Percentiles rank a stretch among this genome's conserved stretches.
These are phyloP conservation scores for Acheta domesticus DNA, from an alignment of 2,888 invertebrate genomes.

Conservation along the genomic window DNA sequence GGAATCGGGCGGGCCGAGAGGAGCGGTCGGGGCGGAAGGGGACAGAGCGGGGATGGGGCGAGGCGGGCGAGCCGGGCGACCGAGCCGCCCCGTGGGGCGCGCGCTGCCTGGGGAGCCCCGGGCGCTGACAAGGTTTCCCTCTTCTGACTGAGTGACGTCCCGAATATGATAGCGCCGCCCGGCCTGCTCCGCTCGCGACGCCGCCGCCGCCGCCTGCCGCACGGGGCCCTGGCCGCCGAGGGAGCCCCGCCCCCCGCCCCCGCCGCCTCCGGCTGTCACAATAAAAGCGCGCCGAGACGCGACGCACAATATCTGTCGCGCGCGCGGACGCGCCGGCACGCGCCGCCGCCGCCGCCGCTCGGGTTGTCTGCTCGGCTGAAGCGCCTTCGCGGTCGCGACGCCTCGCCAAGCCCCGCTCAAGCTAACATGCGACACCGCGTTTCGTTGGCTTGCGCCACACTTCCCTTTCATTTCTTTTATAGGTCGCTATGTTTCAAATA, in stretches of 20 bases:
- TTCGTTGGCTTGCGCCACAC: too few species aligned
- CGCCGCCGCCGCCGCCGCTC: neutral
- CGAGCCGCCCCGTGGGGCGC: constrained; percentile 21
- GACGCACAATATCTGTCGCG: constrained; percentile 1
- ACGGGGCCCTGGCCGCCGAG: neutral
- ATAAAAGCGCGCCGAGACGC: neutral
- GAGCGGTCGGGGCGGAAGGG: too few species aligned
- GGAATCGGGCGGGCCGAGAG: constrained; percentile 22
- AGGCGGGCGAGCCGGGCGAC: neutral
- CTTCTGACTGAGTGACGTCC: constrained; percentile 36
- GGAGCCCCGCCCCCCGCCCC: neutral
- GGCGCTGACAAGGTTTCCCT: constrained; percentile 35
- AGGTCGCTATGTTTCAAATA: too few species aligned
- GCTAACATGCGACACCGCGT: too few species aligned
- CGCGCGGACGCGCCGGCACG: neutral
- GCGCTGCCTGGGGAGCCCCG: constrained; percentile 28
- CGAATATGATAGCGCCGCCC: constrained; percentile 3
- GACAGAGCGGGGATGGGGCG: too few species aligned
- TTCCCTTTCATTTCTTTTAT: too few species aligned
- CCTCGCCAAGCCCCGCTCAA: too few species aligned
- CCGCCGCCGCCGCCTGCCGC: neutral
- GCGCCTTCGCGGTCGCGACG: too few species aligned
- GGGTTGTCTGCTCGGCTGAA: too few species aligned
- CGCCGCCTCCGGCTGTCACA: neutral
- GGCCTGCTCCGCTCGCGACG: neutral